Conservation (phyloP, 2,888 invertebrate genomes). For the Idaea straminata region DNA sequence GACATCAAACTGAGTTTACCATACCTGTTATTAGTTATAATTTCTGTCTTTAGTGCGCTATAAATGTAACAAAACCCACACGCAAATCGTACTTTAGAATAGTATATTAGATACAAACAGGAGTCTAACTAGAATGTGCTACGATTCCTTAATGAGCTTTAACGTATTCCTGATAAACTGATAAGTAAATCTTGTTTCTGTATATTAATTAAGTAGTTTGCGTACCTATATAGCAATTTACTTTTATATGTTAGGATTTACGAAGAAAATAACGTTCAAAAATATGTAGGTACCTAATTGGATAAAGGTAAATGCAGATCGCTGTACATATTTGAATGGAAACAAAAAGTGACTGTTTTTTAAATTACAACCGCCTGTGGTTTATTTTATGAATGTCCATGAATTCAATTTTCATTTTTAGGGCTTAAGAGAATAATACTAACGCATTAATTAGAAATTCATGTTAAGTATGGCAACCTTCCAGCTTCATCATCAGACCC, state of each 20-base stretch:
- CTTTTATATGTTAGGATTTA: background rate
- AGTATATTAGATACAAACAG: slow-evolving; percentile 8
- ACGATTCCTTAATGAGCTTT: slow-evolving; percentile 24
- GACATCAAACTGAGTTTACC: background rate
- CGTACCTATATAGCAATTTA: slow-evolving; percentile 13
- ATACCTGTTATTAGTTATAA: slow-evolving; percentile 6
- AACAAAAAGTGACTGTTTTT: too few relatives aligned
- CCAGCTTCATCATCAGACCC: too few relatives aligned
- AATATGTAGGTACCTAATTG: too few relatives aligned
- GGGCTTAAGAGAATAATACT: too few relatives aligned
- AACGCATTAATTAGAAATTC: too few relatives aligned
- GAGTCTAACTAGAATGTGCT: slow-evolving; percentile 9
- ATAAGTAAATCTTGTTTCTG: slow-evolving; percentile 3
- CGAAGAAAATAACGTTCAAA: too few relatives aligned
- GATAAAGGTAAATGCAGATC: too few relatives aligned
- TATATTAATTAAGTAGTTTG: background rate
- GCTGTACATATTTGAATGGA: too few relatives aligned
- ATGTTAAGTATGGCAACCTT: too few relatives aligned
- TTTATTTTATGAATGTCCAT: too few relatives aligned
- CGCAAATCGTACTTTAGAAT: background rate
- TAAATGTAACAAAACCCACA: slow-evolving; percentile 1
- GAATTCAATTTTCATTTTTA: too few relatives aligned
- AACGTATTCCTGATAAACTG: slow-evolving; percentile 25
- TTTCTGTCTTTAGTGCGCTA: slow-evolving; percentile 2
- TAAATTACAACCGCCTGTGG: too few relatives aligned